These are phyloP conservation scores for Chironomus tentans DNA, from an alignment of 2,888 invertebrate species.

Conservation along the genomic window DNA sequence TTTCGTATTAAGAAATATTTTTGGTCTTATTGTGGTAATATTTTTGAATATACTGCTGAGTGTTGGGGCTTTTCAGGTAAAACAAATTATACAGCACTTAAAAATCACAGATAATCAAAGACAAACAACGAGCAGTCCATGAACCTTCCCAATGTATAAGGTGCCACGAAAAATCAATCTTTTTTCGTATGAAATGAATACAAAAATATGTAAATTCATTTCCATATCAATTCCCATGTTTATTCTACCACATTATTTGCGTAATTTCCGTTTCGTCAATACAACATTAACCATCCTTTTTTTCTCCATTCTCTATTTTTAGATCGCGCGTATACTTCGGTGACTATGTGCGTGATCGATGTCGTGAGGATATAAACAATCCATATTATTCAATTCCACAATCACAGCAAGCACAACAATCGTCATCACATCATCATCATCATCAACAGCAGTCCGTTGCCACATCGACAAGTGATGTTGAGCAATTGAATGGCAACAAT, in stretches of 20 bases:
- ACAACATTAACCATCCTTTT: neutral
- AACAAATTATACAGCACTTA: too few relatives aligned
- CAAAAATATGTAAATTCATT: neutral
- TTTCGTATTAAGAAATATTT: too few relatives aligned
- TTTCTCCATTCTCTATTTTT: constrained; percentile 15
- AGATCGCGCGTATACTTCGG: constrained; percentile 40
- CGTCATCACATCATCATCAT: constrained; percentile 31
- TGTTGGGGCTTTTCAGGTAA: too few relatives aligned
- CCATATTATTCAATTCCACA: constrained; percentile 34
- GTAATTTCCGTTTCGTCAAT: neutral
- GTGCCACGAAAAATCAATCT: too few relatives aligned
- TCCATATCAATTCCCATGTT: neutral
- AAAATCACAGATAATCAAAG: too few relatives aligned
- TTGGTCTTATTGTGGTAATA: too few relatives aligned
- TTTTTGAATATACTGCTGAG: too few relatives aligned
- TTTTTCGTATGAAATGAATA: too few relatives aligned
- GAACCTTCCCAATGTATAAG: too few relatives aligned
- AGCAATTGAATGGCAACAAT: constrained; percentile 4
- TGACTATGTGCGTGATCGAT: constrained; percentile 36
- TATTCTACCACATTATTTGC: neutral
- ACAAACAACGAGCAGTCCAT: too few relatives aligned
- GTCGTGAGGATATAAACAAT: constrained; percentile 35
- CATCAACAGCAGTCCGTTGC: constrained; percentile 29
- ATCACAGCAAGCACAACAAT: constrained; percentile 30
- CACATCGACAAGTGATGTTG: constrained; percentile 28